Conservation (phyloP, 1,140 invertebrate genomes). For the Cryptotermes secundus region DNA sequence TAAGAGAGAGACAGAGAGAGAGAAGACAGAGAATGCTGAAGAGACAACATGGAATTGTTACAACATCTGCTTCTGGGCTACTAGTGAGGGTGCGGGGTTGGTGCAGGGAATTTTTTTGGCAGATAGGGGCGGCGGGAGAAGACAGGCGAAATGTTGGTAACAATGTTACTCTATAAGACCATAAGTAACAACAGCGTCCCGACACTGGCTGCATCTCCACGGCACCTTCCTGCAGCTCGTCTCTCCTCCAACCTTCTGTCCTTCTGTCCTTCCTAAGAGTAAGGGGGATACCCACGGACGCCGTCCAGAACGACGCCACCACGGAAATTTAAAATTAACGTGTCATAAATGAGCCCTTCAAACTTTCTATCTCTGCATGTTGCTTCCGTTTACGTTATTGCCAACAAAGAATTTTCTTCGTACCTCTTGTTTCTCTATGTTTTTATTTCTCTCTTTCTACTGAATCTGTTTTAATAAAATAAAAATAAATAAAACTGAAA, state of each 20-base stretch:
- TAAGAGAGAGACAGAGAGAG: neutral
- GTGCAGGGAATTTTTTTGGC: neutral
- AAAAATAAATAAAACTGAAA: conserved; percentile 24
- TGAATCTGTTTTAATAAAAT: conserved; percentile 17
- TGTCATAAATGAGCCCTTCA: too few relatives aligned
- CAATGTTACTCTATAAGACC: neutral
- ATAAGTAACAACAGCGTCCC: neutral
- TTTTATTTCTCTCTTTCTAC: conserved; percentile 25
- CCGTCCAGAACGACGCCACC: too few relatives aligned
- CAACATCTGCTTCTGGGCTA: neutral
- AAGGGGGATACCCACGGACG: neutral
- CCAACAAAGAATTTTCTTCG: conserved; percentile 39
- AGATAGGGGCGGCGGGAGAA: neutral
- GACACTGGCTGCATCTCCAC: neutral
- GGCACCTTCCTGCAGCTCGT: neutral
- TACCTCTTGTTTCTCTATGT: conserved; percentile 28
- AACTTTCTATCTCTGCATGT: too few relatives aligned
- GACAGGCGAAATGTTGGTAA: neutral
- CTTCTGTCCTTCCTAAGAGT: neutral
- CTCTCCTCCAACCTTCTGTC: neutral
- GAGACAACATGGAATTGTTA: conserved; percentile 7
- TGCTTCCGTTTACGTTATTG: neutral
- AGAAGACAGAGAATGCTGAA: conserved; percentile 15
- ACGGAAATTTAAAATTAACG: neutral
- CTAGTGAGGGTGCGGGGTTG: neutral